Evolutionary conservation across 2,888 invertebrate genomes (phyloP), one percentile per base, ranked within the genome.

Genomic region (Tethea ocularis): DNA sequence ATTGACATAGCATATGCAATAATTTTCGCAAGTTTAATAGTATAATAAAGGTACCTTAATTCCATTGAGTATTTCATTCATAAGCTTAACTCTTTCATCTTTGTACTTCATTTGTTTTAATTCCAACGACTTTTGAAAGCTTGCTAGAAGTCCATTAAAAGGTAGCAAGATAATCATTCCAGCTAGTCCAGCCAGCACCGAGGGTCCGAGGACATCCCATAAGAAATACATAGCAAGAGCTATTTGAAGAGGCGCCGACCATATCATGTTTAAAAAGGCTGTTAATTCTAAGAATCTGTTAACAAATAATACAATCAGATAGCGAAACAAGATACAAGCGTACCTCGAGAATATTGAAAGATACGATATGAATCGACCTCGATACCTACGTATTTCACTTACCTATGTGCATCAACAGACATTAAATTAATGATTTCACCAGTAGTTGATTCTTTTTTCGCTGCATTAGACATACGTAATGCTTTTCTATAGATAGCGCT

Each of bases 111-210:
- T 97, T 87, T 97, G 97, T 59, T 94, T 93, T 15, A 96, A 95
- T 84, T 97, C 97, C 66, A 96, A 85, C 4, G 93, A 94, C 77
- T 96, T 96, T 6, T 95, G 94, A 75, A 95, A 94, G 73, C 95
- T 95, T 0, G 97, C 97, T 63, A 97, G 94, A 59, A 95, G 91
- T 11, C 95, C 96, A 79, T 97, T 97, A 10, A 97, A 83, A 0
- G 97, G 97, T 69, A 99, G 97, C 63, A 98, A 93, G 53, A 98
- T 93, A 15, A 98, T 94, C 96, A 99, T 97, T 26, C 98, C 96
- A 13, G 95, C 96, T 51, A 99, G 88, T 22, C 98, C 98, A 57
- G 98, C 97, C n/a, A 99, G 82, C 0, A 98, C 97, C 0, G 98
- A 96, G 0, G 96, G 95, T 0, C 96, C 96, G 36, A 97, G 82